phyloP scores from a whole-genome alignment of 2,888 invertebrate genomes.

The Leucozona laternaria region DNA sequence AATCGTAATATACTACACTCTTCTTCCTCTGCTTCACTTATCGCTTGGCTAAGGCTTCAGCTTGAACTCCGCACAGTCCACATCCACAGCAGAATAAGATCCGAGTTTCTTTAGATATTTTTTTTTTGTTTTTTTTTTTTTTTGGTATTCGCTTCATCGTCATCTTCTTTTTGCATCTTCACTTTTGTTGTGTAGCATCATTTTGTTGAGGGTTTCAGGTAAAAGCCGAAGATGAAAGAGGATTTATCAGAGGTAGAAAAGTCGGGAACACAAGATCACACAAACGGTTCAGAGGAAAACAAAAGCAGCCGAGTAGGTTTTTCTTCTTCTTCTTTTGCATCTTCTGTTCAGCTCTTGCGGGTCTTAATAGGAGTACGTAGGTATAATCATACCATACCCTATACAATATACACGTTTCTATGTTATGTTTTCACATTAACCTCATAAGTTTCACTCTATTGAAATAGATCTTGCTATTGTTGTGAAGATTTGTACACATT shows the following conservation, averaged over 20 bases:
- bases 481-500: constrained; percentile 56
- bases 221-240: constrained; percentile 31
- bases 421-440: constrained; percentile 73
- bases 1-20: constrained; percentile 68
- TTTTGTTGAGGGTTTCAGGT: constrained; percentile 39
- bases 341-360: constrained; percentile 4
- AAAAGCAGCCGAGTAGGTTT: constrained; percentile 72
- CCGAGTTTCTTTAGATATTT: constrained; percentile 34
- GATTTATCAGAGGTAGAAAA: constrained; percentile 41
- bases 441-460: constrained; percentile 75
- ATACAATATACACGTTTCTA: constrained; percentile 28
- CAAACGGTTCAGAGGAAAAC: constrained; percentile 55
- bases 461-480: constrained; percentile 75
- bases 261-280: constrained; percentile 33
- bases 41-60: constrained; percentile 46
- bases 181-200: constrained; percentile 53
- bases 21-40: constrained; percentile 40
- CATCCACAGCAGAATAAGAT: constrained; percentile 8
- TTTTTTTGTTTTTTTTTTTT: constrained; percentile 39
- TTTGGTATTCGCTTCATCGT: constrained; percentile 10
- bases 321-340: constrained; percentile 45
- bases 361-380: neutral
- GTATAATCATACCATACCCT: constrained; percentile 9
- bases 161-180: constrained; percentile 65
- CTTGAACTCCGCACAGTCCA: too few species aligned